Percentiles rank a stretch among this genome's conserved stretches.
Evolutionary conservation across 2,888 invertebrate species (phyloP).

Genomic region (Dolomedes plantarius): DNA sequence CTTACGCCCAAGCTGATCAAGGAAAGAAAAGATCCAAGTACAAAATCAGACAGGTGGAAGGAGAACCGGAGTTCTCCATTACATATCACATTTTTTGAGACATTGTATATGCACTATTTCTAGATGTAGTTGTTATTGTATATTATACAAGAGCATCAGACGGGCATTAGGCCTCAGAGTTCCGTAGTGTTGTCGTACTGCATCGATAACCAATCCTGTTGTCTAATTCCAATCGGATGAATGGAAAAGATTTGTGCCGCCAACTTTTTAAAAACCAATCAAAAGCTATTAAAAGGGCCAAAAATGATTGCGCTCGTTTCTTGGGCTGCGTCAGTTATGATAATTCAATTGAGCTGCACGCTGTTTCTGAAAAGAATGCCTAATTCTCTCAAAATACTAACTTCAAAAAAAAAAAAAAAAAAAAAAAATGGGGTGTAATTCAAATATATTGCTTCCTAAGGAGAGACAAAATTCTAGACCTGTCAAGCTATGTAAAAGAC

Average conservation of each 20-base stretch:
- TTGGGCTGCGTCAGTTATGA: constrained; percentile 36
- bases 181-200: constrained; percentile 71
- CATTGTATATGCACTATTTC: constrained; percentile 72
- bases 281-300: constrained; percentile 38
- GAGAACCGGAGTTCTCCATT: constrained; percentile 72
- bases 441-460: not conserved
- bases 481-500: constrained; percentile 16
- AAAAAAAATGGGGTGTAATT: too few relatives aligned
- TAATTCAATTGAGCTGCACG: constrained; percentile 53
- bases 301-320: constrained; percentile 51
- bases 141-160: constrained; percentile 72
- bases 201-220: constrained; percentile 68
- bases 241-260: constrained; percentile 61
- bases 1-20: constrained; percentile 70
- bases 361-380: constrained; percentile 9
- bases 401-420: not conserved
- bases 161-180: constrained; percentile 70
- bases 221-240: constrained; percentile 56
- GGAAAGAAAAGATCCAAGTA: constrained; percentile 64
- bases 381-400: not conserved
- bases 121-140: constrained; percentile 72
- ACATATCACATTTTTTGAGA: constrained; percentile 72
- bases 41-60: constrained; percentile 71
- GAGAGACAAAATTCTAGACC: not conserved
- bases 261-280: constrained; percentile 57